These are phyloP conservation scores for Malurus melanocephalus DNA, from an alignment of 2,113 vertebrate genomes.

Conservation along the genomic window DNA sequence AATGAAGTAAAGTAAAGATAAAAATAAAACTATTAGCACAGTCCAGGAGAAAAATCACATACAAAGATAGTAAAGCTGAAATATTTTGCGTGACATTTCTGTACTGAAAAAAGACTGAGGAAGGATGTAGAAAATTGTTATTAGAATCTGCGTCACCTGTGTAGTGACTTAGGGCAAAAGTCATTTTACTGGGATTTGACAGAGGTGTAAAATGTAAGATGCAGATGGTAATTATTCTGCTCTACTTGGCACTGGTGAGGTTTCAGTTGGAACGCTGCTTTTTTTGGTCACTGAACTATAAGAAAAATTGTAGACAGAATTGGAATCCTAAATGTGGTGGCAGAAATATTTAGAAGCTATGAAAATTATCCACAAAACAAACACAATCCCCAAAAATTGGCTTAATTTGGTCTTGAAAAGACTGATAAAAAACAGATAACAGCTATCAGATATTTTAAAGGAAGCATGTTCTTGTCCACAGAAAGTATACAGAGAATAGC, in stretches of 20 bases:
- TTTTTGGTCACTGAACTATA: constrained; percentile 17
- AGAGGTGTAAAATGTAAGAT: constrained; percentile 33
- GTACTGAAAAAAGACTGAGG: not conserved
- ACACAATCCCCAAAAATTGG: not conserved
- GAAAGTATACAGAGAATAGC: not conserved
- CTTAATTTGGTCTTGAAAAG: not conserved
- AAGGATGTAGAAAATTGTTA: not conserved
- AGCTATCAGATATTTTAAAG: not conserved
- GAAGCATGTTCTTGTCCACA: not conserved
- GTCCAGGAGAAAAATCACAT: not conserved
- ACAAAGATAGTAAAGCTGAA: not conserved
- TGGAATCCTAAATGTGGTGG: not conserved
- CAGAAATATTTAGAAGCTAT: not conserved
- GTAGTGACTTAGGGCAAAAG: not conserved
- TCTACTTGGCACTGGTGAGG: constrained; percentile 35
- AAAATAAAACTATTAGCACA: not conserved
- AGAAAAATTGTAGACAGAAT: not conserved
- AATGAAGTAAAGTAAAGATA: not conserved
- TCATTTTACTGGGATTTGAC: constrained; percentile 1
- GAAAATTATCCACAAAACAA: not conserved
- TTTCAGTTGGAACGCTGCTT: not conserved
- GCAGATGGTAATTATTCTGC: constrained; percentile 52
- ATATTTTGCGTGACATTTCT: not conserved
- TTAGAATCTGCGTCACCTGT: not conserved
- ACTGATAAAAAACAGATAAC: not conserved